phyloP scores from a whole-genome alignment of 2,113 vertebrate genomes.

The Onychostoma macrolepis region DNA sequence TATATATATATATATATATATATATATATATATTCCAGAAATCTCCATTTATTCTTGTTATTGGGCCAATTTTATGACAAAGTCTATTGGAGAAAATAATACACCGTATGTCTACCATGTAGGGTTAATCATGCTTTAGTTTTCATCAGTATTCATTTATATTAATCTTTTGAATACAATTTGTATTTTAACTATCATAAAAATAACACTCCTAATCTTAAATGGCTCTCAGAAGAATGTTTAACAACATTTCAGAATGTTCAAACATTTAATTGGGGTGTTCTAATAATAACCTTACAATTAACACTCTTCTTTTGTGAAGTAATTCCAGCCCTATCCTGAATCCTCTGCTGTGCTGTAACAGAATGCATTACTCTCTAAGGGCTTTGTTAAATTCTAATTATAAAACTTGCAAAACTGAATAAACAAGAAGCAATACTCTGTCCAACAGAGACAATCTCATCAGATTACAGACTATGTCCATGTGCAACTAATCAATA shows the following conservation, averaged over 20 bases:
- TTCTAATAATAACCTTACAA: constrained; percentile 20
- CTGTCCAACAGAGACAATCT: not conserved
- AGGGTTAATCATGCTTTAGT: no score
- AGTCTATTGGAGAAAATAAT: no score
- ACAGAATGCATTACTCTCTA: not conserved
- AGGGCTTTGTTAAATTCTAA: constrained; percentile 2
- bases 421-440: constrained; percentile 12
- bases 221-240: not conserved
- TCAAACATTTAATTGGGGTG: constrained; percentile 9
- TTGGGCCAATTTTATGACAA: no score
- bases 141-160: not conserved
- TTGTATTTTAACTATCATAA: not conserved
- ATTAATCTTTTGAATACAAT: not conserved
- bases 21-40: no score
- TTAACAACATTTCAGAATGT: constrained; percentile 17
- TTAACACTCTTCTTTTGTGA: not conserved
- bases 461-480: constrained; percentile 6
- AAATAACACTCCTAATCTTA: not conserved
- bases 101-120: no score
- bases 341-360: not conserved
- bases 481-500: constrained; percentile 25
- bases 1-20: no score
- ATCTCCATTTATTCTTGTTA: no score
- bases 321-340: not conserved
- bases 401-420: not conserved